Evolutionary conservation across 2,888 invertebrate species (phyloP), one percentile per base, ranked within the genome.

Genomic region (Thecocarcelia acutangulata): DNA sequence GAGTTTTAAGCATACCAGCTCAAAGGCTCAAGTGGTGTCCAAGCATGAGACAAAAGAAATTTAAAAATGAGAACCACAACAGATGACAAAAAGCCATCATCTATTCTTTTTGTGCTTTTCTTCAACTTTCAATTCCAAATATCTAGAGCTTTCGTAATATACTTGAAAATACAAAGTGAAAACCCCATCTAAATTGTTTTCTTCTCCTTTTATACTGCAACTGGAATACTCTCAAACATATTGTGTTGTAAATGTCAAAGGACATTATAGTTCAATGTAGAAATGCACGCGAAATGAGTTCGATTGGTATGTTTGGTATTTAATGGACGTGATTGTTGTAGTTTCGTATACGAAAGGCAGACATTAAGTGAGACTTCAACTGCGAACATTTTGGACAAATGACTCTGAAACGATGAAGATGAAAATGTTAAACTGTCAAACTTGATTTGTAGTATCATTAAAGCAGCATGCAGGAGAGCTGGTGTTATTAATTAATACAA

Each of bases 401-500:
- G 21, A 52, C n/a, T 28, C 40, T 15, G 13, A 21, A 17, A 19
- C 13, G 52, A 66, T 48, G 6, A 54, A 64, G 40, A 24, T 56
- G 44, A 74, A 48, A 63, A 68, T 54, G 28, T 17, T 19, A 17
- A 76, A 37, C 21, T 61, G 42, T 74, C 63, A 50, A 64, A 64
- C 40, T 70, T 75, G 74, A 75, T 64, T 58, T 64, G 70, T 42
- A 19, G 63, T 33, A 68, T 11, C 21, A 21, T 52, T 46, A 28
- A 24, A 21, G 24, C 24, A 52, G 50, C 54, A 15, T 48, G 48
- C 37, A 69, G 13, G 28, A 40, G 48, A 40, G 48, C 40, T 63
- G 85, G 85, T 85, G 87, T 86, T 86, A 87, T 88, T 88, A 87
- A 87, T 87, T 85, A 86, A 87, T 87, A 86, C 86, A 87, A 88